Evolutionary conservation across 2,797 vertebrate genomes (phyloP), one percentile per base, ranked within the genome.

Genomic region (Alca torda): DNA sequence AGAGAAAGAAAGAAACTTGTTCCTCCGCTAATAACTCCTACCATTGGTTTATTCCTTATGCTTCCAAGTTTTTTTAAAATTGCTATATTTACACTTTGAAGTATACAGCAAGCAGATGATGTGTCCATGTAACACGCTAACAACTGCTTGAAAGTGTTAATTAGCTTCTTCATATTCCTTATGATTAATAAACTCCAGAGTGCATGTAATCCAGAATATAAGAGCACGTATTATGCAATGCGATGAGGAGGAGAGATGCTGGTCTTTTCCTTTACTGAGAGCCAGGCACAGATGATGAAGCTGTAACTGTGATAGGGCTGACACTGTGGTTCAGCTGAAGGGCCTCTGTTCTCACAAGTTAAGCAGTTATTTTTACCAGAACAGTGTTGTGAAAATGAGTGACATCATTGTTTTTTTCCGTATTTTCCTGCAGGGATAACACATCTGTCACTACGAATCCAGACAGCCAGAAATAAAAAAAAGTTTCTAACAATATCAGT

Each of bases 301-400:
- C 65, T 94, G 46, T 83, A 91, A 86, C 61, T 92, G 93, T 16
- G 39, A 33, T 33, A 77, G 70, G 48, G 76, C 65, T 95, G 89
- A 84, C 57, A 65, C 12, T 85, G 91, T 79, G 46, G 69, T 75
- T 91, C 87, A 95, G 75, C 75, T 89, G n/a, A 95, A 97, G 76
- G 64, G 50, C 39, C 73, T 95, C 63, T 85, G 77, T 84, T 97
- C 89, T 78, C 79, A 87, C 23, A 79, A 33, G 79, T 90, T 94
- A 89, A 88, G 87, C 16, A 64, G 89, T 88, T 96, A 77, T 89
- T 96, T 96, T 94, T 96, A 92, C n/a, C 48, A 86, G 64, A 56
- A 69, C 2, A 53, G 60, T 75, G 61, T n/a, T 95, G 75, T 90
- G 77, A 95, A 88, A 95, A 91, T 82, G 54, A 93, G 54, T 75